Percentiles rank a stretch among this genome's conserved stretches.
These are phyloP conservation scores for Protodeltote pygarga DNA, from an alignment of 2,888 invertebrate genomes.

Conservation along the genomic window DNA sequence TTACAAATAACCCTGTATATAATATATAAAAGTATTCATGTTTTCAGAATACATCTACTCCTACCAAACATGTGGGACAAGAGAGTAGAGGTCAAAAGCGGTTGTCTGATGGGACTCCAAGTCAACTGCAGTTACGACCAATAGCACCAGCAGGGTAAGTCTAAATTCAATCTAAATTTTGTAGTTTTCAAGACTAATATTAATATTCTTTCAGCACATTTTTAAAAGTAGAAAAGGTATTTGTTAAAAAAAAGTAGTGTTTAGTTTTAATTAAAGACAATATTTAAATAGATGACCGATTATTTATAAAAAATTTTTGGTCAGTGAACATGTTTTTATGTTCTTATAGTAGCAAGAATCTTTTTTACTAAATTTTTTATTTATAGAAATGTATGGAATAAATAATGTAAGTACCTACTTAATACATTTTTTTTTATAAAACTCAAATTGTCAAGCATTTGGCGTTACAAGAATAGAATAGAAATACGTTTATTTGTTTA, in stretches of 20 bases:
- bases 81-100: slow-evolving; percentile 79
- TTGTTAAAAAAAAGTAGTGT: slow-evolving; percentile 1
- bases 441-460: slow-evolving; percentile 24
- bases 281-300: too few relatives aligned
- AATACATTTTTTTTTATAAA: neutral
- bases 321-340: neutral
- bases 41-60: slow-evolving; percentile 69
- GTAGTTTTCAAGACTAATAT: neutral
- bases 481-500: too few relatives aligned
- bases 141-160: slow-evolving; percentile 83
- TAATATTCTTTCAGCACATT: slow-evolving; percentile 14
- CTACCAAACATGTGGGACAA: slow-evolving; percentile 71
- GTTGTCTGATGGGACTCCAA: slow-evolving; percentile 80
- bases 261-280: too few relatives aligned
- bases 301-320: neutral
- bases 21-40: neutral
- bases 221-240: slow-evolving; percentile 6
- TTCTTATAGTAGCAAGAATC: slow-evolving; percentile 5
- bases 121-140: slow-evolving; percentile 77
- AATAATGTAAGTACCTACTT: neutral
- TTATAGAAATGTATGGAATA: slow-evolving; percentile 2
- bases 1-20: neutral
- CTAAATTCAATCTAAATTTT: neutral
- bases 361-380: slow-evolving; percentile 17
- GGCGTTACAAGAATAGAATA: slow-evolving; percentile 22